Base-by-base conservation (phyloP, 2,797 vertebrate genomes). In the Pangasius mekongensis region DNA sequence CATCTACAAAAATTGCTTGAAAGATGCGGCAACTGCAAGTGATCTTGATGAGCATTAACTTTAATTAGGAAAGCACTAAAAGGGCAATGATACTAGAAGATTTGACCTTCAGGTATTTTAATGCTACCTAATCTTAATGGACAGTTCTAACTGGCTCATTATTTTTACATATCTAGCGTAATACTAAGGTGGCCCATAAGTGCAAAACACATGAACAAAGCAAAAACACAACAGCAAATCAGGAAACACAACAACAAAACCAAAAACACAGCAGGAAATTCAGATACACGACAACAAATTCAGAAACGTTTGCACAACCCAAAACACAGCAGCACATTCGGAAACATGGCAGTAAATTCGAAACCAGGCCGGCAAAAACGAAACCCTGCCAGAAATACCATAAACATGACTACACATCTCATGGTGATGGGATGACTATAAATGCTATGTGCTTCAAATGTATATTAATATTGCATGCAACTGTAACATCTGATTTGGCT, bases 21-120 rank as follows among this genome's bases (percentile, higher is more conserved):
- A 58, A 81, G 18, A 36, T 67, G n/a, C 33, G 69, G 49, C 6
- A 49, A 60, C 6, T 69, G 6, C n/a, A 49, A 84, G 60, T 77
- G 60, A 83, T 47, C 83, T 78, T 14, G 7, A 24, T 67, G 78
- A 22, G 36, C 69, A 58, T 58, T 33, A 62, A 33, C 27, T 58
- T 18, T 83, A 82, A 83, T 86, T 86, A 86, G 5, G 3, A 39
- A 62, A 7, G 16, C 24, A 82, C 62, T 27, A 60, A 69, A 76
- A 43, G 20, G 83, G 2, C 80, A 82, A 69, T 36, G 73, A 85
- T 80, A n/a, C 0, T 39, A 56, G 33, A 30, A 69, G 43, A 74
- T 83, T 36, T 73, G 22, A n/a, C 33, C 43, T 54, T 85, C 10
- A 33, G 11, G 18, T 76, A 73, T 83, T 83, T 47, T 7, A 77